Evolutionary conservation across 30 jellyfish, hydroid and myxozoan genomes (phyloP), one percentile per base, ranked within the genome.

Genomic region (Hydractinia echinata): DNA sequence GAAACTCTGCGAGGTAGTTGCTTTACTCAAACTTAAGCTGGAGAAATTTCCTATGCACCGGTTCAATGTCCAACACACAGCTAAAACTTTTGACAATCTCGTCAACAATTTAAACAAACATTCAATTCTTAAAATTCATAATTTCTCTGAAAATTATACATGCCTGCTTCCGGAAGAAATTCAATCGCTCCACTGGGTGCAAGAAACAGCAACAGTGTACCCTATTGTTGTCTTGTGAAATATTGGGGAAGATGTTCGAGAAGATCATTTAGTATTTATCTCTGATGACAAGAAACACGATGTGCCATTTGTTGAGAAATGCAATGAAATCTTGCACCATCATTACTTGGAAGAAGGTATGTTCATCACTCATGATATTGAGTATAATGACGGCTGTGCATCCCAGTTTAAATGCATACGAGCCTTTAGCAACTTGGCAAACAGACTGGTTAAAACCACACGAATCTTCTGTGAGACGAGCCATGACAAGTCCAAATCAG

Each of bases 11-110:
- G 68, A 56, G 15, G 15, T 56, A 56, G 68, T 56, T 15, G 15
- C 10, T 56, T 56, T 56, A 56, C 15, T 56, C 13, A 56, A 56
- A 56, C 15, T 56, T n/a, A n/a, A n/a, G n/a, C n/a, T n/a, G n/a
- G n/a, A n/a, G n/a, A n/a, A n/a, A n/a, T n/a, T n/a, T n/a, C 79
- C 79, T 11, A 68, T 1, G 3, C 79, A 68, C 79, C 79, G 79
- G 21, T 68, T 68, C 79, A 68, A 68, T 68, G 79, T 68, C 15
- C 50, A 68, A 15, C 79, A 11, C 39, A 68, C 79, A 11, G 79
- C 79, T 11, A 68, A 68, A 68, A 68, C 79, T 1, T 68, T 10
- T 49, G 79, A 68, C 53, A 30, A 68, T 15, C 15, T 68, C 13
- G n/a, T 68, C 15, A 15, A 16, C 53, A 0, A 68, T 30, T 49